Evolutionary conservation across 2,113 vertebrate genomes (phyloP), one percentile per base, ranked within the genome.

Genomic region (Lampris incognitus): DNA sequence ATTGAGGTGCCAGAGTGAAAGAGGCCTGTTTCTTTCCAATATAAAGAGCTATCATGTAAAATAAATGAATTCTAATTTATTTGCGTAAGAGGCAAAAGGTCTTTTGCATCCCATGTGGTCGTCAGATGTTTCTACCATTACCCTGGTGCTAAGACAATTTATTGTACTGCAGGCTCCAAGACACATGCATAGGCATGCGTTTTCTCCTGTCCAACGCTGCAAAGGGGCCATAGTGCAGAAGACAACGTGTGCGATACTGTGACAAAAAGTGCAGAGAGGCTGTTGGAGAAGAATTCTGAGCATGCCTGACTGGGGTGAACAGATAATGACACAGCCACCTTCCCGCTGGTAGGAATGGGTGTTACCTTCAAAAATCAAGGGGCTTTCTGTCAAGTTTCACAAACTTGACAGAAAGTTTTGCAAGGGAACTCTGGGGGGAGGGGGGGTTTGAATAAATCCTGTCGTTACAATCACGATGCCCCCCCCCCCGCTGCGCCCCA

Each of bases 71-170:
- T 65, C 10, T 61, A 13, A 69, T 79, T 76, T 82, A 44, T 81
- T 70, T 84, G 40, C 82, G 39, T 42, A 41, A 66, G 50, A 88
- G 61, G 39, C 61, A 73, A 79, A 46, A 40, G 24, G 65, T 61
- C 74, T 78, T 59, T 58, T 85, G 57, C 56, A 49, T 67, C 82
- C 73, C 85, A 88, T 87, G 83, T 89, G 90, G 76, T 55, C 66
- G 64, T 89, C 80, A 89, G 88, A 90, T 91, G 88, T 89, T 86
- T 74, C 83, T 86, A 78, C 75, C 85, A 84, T 87, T 84, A 80
- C 52, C 73, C 63, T 39, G 66, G 48, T 70, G 78, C 66, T 66
- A 72, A 80, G 72, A 79, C 65, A 77, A 88, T 88, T 83, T 89
- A 85, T 84, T 76, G 70, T 77, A 51, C 46, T 54, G 1, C 8